Percentiles rank a stretch among this genome's conserved stretches.
Evolutionary conservation across 2,113 vertebrate genomes (phyloP).

Genomic region (Rhinogobius similis): DNA sequence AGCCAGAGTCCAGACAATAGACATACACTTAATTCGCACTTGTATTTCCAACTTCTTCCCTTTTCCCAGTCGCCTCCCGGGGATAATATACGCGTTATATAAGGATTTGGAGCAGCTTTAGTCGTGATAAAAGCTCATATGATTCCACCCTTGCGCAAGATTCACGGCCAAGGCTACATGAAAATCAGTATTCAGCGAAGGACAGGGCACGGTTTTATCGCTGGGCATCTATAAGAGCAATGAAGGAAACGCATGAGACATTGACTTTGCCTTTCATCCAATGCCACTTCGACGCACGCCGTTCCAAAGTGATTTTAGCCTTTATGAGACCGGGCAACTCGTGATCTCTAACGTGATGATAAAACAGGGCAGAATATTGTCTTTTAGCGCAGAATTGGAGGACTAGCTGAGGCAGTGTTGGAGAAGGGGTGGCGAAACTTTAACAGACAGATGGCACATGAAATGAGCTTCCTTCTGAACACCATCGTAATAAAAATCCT

Average conservation of each 20-base stretch:
- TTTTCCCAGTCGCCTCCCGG: constrained; percentile 20
- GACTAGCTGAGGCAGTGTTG: constrained; percentile 43
- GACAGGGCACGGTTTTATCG: constrained; percentile 49
- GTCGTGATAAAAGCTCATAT: constrained; percentile 47
- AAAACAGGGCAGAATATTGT: constrained; percentile 26
- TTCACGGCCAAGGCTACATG: constrained; percentile 37
- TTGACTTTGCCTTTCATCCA: constrained; percentile 44
- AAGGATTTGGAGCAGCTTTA: constrained; percentile 57
- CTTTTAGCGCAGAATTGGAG: constrained; percentile 36
- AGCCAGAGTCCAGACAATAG: constrained; percentile 32
- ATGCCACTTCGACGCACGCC: constrained; percentile 51
- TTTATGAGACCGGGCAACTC: constrained; percentile 49
- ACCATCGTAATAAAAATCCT: constrained; percentile 20
- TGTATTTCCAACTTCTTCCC: constrained; percentile 38
- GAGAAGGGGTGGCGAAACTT: constrained; percentile 59
- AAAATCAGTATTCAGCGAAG: constrained; percentile 57
- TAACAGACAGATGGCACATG: constrained; percentile 56
- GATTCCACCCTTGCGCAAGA: constrained; percentile 52
- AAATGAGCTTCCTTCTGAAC: constrained; percentile 17
- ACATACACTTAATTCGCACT: constrained; percentile 21
- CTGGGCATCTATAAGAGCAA: constrained; percentile 50
- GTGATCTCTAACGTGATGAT: constrained; percentile 5
- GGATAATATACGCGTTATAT: constrained; percentile 47
- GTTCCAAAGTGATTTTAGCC: constrained; percentile 63
- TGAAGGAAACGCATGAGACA: constrained; percentile 58